Base-by-base conservation (phyloP, 1,140 invertebrate species). In the Dufourea novaeangliae region DNA sequence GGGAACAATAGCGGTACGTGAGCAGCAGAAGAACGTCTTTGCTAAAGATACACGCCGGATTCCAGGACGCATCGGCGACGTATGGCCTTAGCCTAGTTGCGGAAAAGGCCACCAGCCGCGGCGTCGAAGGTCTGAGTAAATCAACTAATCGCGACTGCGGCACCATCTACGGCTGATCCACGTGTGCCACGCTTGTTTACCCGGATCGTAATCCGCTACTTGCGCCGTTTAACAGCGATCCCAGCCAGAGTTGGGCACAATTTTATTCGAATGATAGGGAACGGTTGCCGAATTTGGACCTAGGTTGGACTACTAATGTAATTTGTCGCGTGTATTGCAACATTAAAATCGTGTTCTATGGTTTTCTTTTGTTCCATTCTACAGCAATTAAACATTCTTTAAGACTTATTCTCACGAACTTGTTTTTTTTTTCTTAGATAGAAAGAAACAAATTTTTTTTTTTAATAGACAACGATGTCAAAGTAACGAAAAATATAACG, bases 51-150 rank as follows among this genome's bases (percentile, higher is more conserved):
- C 73, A 29, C 20, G n/a, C 41, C 17, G 46, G 22, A 61, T 76
- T 69, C 72, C 72, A 67, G 72, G 62, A 74, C 71, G 61, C 39
- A 59, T 68, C 73, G 63, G 22, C 64, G 52, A 11, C 34, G 73
- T 37, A 72, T 41, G 75, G 69, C 75, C 75, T 78, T 78, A 78
- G 75, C 75, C 75, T 72, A 78, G 75, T 78, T 78, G 75, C 37
- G 44, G 69, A 37, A 78, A 64, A 78, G 68, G 59, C 46, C 67
- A 14, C 29, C 22, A 20, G 39, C 32, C 37, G 41, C 44, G 32
- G 25, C 5, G 37, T n/a, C 37, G 64, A 12, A 22, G 32, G 27
- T 46, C 64, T 37, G 44, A 72, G 59, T 72, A 64, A 78, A 72
- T 72, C 68, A 37, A 41, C 68, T 78, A 78, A 78, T 78, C 59